Percentiles rank a stretch among this genome's conserved stretches.
phyloP scores from a whole-genome alignment of 1,140 invertebrate species.

The Prorops nasuta region DNA sequence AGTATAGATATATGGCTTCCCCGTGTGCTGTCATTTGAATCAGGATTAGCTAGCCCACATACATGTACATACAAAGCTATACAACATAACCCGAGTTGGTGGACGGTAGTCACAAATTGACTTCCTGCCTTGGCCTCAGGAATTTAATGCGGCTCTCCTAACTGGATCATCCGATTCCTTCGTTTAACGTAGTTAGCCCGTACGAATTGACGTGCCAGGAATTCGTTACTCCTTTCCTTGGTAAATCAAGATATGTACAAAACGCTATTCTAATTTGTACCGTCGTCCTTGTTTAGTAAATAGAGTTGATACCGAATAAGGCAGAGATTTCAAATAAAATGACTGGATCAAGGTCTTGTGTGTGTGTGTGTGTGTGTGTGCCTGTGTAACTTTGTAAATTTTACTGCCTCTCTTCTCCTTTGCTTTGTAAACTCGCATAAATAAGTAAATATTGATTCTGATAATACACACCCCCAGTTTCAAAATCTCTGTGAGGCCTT shows the following conservation, averaged over 20 bases:
- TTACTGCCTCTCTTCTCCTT: conserved; percentile 12
- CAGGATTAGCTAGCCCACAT: conserved; percentile 33
- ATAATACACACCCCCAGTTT: too few relatives aligned
- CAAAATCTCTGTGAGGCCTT: too few relatives aligned
- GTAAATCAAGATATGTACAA: not conserved
- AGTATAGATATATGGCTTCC: conserved; percentile 40
- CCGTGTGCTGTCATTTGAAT: conserved; percentile 43
- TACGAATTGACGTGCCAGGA: conserved; percentile 13
- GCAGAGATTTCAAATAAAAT: not conserved
- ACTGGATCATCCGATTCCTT: conserved; percentile 15
- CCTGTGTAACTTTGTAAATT: not conserved
- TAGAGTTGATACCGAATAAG: not conserved
- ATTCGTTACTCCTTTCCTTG: conserved; percentile 13
- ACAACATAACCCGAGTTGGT: not conserved
- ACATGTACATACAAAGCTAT: too few relatives aligned
- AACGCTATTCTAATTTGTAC: not conserved
- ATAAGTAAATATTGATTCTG: too few relatives aligned
- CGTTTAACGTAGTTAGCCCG: conserved; percentile 15
- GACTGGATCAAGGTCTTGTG: not conserved
- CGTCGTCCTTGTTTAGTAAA: not conserved
- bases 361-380: not conserved
- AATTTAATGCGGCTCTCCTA: conserved; percentile 20
- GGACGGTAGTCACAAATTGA: conserved; percentile 17
- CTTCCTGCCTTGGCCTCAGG: conserved; percentile 15
- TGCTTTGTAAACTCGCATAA: too few relatives aligned